Evolutionary conservation across 2,113 vertebrate genomes (phyloP), one percentile per base, ranked within the genome.

Genomic region (Neofelis nebulosa): DNA sequence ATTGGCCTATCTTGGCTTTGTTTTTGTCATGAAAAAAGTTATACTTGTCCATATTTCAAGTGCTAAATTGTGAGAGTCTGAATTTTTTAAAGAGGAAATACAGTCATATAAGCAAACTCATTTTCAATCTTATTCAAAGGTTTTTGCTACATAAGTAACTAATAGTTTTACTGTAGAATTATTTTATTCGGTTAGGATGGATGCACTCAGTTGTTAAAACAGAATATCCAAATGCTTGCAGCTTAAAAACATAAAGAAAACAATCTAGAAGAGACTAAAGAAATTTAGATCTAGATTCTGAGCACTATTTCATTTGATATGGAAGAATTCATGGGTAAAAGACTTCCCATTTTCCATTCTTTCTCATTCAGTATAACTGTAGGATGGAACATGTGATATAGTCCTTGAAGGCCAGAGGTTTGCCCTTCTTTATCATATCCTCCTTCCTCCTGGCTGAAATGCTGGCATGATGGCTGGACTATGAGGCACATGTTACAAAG

Each of bases 41-140:
- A 76, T 45, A 74, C 14, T 57, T 73, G 4, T 55, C 91, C 41
- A 82, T 41, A 90, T 31, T 63, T 89, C 78, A 93, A 90, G 41
- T 69, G 27, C 1, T 57, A 81, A 57, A 57, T 81, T 57, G 68
- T 33, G 63, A 93, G 48, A 52, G 4, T 14, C 15, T 89, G 23
- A 1, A 36, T 11, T 36, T 3, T 45, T 45, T 45, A 45, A 45
- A 45, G 45, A 45, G 66, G 38, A 33, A 90, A 90, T 82, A 81
- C 41, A 16, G 1, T 36, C 15, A 65, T 41, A 61, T 50, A 71
- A 71, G 9, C 79, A 87, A 91, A 84, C 73, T 96, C 9, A 57
- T 74, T 94, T 89, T 71, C 8, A 81, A 68, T 80, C 55, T 90
- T 16, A 91, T 41, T n/a, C 13, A 76, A 73, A 80, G 0, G 1